Evolutionary conservation across 2,888 invertebrate species (phyloP).

Genomic region (Melinaea menophilus): DNA sequence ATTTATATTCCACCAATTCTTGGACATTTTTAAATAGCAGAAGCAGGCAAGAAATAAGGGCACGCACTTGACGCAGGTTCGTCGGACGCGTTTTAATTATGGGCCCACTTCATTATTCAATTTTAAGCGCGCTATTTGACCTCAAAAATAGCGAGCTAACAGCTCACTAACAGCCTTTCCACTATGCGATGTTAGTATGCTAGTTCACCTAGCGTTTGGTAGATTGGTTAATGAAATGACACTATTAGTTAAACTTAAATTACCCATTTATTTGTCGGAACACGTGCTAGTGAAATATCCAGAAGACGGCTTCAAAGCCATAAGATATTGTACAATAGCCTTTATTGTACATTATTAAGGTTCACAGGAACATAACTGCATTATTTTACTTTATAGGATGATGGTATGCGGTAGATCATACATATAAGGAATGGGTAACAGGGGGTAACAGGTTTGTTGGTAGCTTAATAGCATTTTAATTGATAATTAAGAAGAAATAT

Average conservation of each 20-base stretch:
- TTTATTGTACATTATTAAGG: neutral
- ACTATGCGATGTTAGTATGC: no score
- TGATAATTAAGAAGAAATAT: constrained; percentile 26
- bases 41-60: constrained; percentile 8
- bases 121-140: no score
- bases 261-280: constrained; percentile 46
- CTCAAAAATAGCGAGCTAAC: no score
- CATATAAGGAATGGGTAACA: constrained; percentile 22
- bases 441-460: constrained; percentile 18
- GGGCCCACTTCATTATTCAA: no score
- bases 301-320: constrained; percentile 24
- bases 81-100: constrained; percentile 36
- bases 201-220: no score
- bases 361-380: neutral
- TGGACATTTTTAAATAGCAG: constrained; percentile 1
- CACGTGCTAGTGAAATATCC: constrained; percentile 45
- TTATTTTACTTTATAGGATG: constrained; percentile 4
- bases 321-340: constrained; percentile 7
- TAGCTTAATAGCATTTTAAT: constrained; percentile 28
- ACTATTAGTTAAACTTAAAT: constrained; percentile 39
- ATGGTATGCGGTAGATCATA: constrained; percentile 18
- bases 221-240: no score
- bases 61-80: constrained; percentile 25
- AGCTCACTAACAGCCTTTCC: no score
- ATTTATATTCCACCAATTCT: constrained; percentile 21